Evolutionary conservation across 2,797 vertebrate species (phyloP), one percentile per base, ranked within the genome.

Genomic region (Myotis findleyi): DNA sequence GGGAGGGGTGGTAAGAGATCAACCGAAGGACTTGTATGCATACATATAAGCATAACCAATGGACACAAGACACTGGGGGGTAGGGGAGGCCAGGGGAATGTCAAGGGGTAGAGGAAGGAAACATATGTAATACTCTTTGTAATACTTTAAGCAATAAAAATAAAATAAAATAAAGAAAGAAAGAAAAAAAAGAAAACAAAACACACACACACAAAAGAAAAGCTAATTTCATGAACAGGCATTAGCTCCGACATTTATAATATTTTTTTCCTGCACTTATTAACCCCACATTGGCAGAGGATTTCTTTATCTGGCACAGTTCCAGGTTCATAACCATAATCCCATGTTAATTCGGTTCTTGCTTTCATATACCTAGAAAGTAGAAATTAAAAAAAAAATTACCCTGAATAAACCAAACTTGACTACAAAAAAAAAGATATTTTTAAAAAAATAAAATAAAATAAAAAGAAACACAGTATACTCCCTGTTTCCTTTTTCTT

Each of bases 291-390:
- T 1, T 98, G 97, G 94, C 98, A 99, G 83, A 98, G 92, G 95
- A 98, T 98, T 96, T 99, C 98, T 72, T 96, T 97, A 83, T 98
- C 98, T 93, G 98, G 98, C 87, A 97, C 66, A 91, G 97, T 98
- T 94, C 98, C 98, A 96, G 97, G 97, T 98, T 98, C 95, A 90
- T 99, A 99, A 94, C 98, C 98, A 97, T 99, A 99, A 96, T 99
- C 98, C 99, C 99, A 99, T 0, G 99, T 99, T 93, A 99, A 98
- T 97, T 99, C 99, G 0, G 99, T 98, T 96, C 99, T 99, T 47
- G 99, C 99, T 98, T 98, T 99, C 96, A 99, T 98, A 12, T 97
- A 97, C 89, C 99, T 99, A 98, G 88, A 95, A 98, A 98, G 95
- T 7, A 98, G 96, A 97, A 89, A 94, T 95, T 55, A 66, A 92